Evolutionary conservation across 2,797 vertebrate genomes (phyloP).

Genomic region (Myotis vivesi): DNA sequence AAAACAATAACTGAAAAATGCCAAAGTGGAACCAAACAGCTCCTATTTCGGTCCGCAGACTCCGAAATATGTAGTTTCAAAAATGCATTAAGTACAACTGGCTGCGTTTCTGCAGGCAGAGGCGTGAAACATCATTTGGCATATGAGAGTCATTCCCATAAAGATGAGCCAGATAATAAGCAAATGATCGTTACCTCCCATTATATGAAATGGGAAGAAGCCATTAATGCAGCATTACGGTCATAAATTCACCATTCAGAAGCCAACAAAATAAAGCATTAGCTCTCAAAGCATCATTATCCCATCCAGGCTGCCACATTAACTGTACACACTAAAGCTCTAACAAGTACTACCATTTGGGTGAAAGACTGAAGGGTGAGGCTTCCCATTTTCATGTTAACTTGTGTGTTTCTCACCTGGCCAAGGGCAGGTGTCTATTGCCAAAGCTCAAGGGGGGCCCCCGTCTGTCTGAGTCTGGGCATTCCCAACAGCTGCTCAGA

Average conservation of each 20-base stretch:
- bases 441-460: neutral
- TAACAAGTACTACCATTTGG: neutral
- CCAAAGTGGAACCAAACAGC: slow-evolving; percentile 56
- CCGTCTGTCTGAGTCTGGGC: neutral
- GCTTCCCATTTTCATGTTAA: neutral
- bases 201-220: slow-evolving; percentile 63
- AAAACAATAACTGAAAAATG: slow-evolving; percentile 66
- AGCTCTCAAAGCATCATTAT: slow-evolving; percentile 2
- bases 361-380: neutral
- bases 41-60: slow-evolving; percentile 31
- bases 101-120: slow-evolving; percentile 36
- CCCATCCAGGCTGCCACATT: slow-evolving; percentile 31
- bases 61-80: slow-evolving; percentile 4
- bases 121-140: slow-evolving; percentile 45
- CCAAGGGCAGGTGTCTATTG: neutral
- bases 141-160: slow-evolving; percentile 42
- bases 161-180: slow-evolving; percentile 62
- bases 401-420: neutral
- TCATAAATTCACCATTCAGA: slow-evolving; percentile 61
- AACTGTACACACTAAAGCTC: neutral
- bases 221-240: slow-evolving; percentile 64
- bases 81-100: slow-evolving; percentile 37
- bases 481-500: neutral
- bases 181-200: slow-evolving; percentile 62
- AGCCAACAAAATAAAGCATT: slow-evolving; percentile 58